A percentile compares a stretch with the other conserved stretches of the same genome.
Conservation (phyloP, 1,140 invertebrate genomes). For the Nylanderia fulva region DNA sequence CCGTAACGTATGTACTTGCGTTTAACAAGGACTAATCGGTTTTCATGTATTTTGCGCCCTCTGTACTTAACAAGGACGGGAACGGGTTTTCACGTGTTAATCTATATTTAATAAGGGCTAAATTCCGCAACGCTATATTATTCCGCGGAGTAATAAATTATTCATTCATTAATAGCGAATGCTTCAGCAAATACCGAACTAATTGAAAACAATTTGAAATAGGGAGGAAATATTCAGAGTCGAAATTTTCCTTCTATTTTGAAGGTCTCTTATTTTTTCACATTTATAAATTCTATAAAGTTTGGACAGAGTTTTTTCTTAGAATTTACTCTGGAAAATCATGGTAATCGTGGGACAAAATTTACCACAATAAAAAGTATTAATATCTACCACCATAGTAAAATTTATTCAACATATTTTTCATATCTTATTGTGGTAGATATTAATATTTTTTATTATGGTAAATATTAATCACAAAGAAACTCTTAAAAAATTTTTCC, state of each 20-base stretch:
- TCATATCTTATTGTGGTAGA: no score
- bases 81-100: background rate
- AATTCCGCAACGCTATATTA: background rate
- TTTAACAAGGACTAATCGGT: constrained; percentile 24
- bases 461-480: no score
- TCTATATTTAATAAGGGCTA: constrained; percentile 6
- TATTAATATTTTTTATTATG: no score
- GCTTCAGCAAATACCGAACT: background rate
- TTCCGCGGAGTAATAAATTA: background rate
- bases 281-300: background rate
- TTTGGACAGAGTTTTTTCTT: background rate
- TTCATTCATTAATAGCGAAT: background rate
- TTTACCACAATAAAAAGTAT: no score
- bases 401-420: no score
- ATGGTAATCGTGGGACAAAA: no score
- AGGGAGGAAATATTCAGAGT: background rate
- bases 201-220: background rate
- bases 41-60: background rate
- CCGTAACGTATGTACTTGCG: background rate
- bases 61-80: background rate
- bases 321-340: no score
- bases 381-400: no score
- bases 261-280: background rate
- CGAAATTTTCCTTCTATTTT: no score
- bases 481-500: no score